Conservation (phyloP, 2,888 invertebrate species). For the Machimus atricapillus region DNA sequence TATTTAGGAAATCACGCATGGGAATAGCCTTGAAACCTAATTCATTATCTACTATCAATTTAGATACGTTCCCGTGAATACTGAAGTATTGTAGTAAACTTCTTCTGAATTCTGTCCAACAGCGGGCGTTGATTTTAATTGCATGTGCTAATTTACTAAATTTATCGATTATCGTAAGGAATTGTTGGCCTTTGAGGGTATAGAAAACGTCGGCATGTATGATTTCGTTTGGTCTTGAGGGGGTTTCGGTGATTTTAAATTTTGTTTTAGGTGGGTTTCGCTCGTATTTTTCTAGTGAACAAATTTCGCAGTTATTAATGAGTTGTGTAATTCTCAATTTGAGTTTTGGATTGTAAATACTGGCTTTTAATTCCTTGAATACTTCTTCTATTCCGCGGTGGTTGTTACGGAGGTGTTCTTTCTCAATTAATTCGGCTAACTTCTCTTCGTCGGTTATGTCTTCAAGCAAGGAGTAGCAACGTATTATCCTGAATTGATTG, state of each 20-base stretch:
- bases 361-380: slow-evolving; percentile 1
- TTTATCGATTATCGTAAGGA: slow-evolving; percentile 41
- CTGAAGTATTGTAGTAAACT: not conserved
- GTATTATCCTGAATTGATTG: too few relatives aligned
- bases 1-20: not conserved
- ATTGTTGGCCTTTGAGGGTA: not conserved
- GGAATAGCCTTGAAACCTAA: not conserved
- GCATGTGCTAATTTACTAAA: slow-evolving; percentile 46
- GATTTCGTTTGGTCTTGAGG: slow-evolving; percentile 49
- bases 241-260: slow-evolving; percentile 46
- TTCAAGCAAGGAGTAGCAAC: too few relatives aligned
- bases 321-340: slow-evolving; percentile 44
- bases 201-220: slow-evolving; percentile 50
- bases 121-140: too few relatives aligned
- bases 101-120: too few relatives aligned
- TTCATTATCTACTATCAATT: not conserved
- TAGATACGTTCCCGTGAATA: too few relatives aligned
- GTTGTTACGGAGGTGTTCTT: too few relatives aligned
- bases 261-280: not conserved
- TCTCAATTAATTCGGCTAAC: too few relatives aligned
- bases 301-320: slow-evolving; percentile 46
- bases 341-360: slow-evolving; percentile 46
- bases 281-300: slow-evolving; percentile 44
- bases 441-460: too few relatives aligned
- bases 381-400: too few relatives aligned